Base-by-base conservation (phyloP, 2,888 invertebrate genomes). In the Phytoseiulus persimilis region DNA sequence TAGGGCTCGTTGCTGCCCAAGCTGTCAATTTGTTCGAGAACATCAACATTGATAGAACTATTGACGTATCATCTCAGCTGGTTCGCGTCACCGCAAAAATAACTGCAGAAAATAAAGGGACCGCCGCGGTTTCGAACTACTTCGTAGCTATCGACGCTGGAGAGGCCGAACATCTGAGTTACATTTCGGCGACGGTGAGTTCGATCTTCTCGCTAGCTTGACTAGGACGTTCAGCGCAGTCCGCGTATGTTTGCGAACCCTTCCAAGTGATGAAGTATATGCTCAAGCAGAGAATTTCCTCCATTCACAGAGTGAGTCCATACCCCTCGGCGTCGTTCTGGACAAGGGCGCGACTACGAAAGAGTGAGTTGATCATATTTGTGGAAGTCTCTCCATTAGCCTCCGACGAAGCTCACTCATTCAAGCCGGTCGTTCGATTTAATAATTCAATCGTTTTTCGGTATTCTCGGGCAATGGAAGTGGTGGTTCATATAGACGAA, bases 31-130 rank as follows among this genome's bases (percentile, higher is more conserved):
- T n/a, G 14, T 87, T 94, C 28, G 92, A 93, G 0, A 92, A 93
- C 90, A 92, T 92, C 93, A 96, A 96, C 94, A 96, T 96, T 32
- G 97, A 97, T 91, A 94, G 97, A 92, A 95, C 95, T 89, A 95
- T 98, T 91, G 98, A 98, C 93, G 93, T 98, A 91, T 94, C 96
- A 9, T 95, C 96, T 11, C 98, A 98, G 93, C 94, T 98, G 90
- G 96, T 96, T 1, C 97, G 96, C 94, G 95, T 96, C 90, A 94
- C 95, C 28, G 94, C 95, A 65, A 95, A 95, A 93, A 94, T 98
- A 92, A 95, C 95, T 91, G 92, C 97, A 91, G 96, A 97, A 93
- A 97, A 98, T 92, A 94, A 94, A 91, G 96, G 96, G 90, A 95
- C 95, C 92, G 94, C 95, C 91, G 93, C 95, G 91, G 94, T 95